Base-by-base conservation (phyloP, 2,797 vertebrate species). In the Enteromius argenteus region DNA sequence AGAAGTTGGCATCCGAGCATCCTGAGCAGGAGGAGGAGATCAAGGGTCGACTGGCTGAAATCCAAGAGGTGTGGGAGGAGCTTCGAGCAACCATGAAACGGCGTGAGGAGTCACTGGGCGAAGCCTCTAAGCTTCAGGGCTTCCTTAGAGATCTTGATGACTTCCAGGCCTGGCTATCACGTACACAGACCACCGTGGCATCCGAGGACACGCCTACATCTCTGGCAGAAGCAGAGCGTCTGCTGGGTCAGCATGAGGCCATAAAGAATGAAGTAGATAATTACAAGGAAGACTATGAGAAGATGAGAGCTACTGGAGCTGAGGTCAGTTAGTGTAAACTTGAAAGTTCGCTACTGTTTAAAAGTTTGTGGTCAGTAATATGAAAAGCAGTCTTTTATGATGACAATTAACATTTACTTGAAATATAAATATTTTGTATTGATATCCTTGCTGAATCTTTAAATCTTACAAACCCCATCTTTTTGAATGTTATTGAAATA, bases 161-260 rank as follows among this genome's bases (percentile, higher is more conserved):
- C 64, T 97, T 99, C 89, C 97, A 99, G 93, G 96, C 95, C 0
- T 99, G 98, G 98, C 92, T 99, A 0, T 95, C 97, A 13, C 96
- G 97, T 74, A 97, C 98, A 0, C 97, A 97, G 90, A 97, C 96
- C 0, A 95, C 96, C 0, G 96, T 98, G 62, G 98, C 97, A 42
- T 98, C 97, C 0, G 97, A 98, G 82, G 98, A 99, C 81, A 96
- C 96, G 9, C 97, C 98, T 0, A 96, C 96, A 15, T 97, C 97
- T 0, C 87, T 97, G 79, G 93, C 93, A 0, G 97, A 99, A 85
- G 97, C 98, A 0, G 98, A 99, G 86, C 91, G 91, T 56, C 93
- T 97, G 85, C 93, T 99, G 46, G 92, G 93, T 60, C 97, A 98
- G 66, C 97, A 99, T 0, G 96, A 98, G 74, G 94, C 91, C 87